A percentile compares a stretch with the other conserved stretches of the same genome.
Evolutionary conservation across 2,113 vertebrate species (phyloP).

Genomic region (Herpailurus yagouaroundi): DNA sequence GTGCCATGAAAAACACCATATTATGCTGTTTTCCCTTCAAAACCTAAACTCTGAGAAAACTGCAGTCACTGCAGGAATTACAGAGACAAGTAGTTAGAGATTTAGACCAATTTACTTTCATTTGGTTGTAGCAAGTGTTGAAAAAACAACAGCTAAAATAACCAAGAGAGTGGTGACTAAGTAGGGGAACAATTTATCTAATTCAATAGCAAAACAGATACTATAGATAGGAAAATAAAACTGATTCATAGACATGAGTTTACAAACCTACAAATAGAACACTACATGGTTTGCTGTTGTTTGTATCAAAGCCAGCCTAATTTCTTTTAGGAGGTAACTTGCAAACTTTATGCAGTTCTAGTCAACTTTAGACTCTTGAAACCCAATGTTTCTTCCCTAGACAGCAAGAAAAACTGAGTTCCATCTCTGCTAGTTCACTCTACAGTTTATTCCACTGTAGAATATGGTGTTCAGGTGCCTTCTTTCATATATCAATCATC

Average conservation of each 20-base stretch:
- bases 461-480: not conserved
- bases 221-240: not conserved
- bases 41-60: not conserved
- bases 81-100: not conserved
- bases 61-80: not conserved
- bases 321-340: not conserved
- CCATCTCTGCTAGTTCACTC: not conserved
- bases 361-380: not conserved
- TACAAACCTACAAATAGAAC: not conserved
- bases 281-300: not conserved
- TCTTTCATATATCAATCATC: not conserved
- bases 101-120: not conserved
- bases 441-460: not conserved
- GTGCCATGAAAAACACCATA: not conserved
- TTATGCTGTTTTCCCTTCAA: not conserved
- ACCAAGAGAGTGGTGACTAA: not conserved
- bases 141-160: not conserved
- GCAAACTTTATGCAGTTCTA: not conserved
- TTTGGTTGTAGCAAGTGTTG: not conserved
- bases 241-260: not conserved
- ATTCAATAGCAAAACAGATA: not conserved
- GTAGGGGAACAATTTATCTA: not conserved
- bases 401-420: not conserved
- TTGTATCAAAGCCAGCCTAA: not conserved
- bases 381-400: not conserved